phyloP scores from a whole-genome alignment of 1,140 invertebrate species.

The Neuroterus valhalla region DNA sequence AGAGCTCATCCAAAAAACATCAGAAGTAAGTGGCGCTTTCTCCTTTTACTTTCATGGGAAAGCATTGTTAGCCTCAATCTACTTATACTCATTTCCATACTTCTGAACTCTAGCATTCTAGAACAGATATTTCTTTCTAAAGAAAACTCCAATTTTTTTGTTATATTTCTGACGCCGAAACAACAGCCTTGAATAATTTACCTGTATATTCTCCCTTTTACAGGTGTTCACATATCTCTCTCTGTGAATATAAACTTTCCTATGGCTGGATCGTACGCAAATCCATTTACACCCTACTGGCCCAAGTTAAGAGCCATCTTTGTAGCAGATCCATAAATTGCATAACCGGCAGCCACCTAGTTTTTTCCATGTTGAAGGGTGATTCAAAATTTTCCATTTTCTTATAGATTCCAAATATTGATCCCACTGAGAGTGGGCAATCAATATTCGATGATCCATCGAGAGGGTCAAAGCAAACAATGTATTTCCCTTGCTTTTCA shows the following conservation, averaged over 20 bases:
- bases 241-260: slow-evolving; percentile 99
- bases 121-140: no score
- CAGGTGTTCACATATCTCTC: slow-evolving; percentile 89
- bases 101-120: no score
- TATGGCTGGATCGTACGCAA: slow-evolving; percentile 97
- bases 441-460: slow-evolving; percentile 99
- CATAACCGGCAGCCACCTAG: slow-evolving; percentile 97
- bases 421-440: slow-evolving; percentile 98
- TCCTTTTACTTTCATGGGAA: no score
- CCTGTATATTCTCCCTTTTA: slow-evolving; percentile 93
- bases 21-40: no score
- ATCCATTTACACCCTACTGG: slow-evolving; percentile 95
- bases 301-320: slow-evolving; percentile 93
- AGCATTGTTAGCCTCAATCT: no score
- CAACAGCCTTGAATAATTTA: slow-evolving; percentile 54
- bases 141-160: no score
- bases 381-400: slow-evolving; percentile 73
- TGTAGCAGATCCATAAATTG: slow-evolving; percentile 97
- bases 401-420: slow-evolving; percentile 97
- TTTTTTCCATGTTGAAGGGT: slow-evolving; percentile 88
- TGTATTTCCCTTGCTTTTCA: slow-evolving; percentile 95
- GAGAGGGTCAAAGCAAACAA: slow-evolving; percentile 98
- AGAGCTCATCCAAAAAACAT: no score
- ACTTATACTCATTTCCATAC: no score
- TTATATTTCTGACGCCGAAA: slow-evolving; percentile 68